Evolutionary conservation across 2,888 invertebrate genomes (phyloP), one percentile per base, ranked within the genome.

Genomic region (Ctenicera cuprea): DNA sequence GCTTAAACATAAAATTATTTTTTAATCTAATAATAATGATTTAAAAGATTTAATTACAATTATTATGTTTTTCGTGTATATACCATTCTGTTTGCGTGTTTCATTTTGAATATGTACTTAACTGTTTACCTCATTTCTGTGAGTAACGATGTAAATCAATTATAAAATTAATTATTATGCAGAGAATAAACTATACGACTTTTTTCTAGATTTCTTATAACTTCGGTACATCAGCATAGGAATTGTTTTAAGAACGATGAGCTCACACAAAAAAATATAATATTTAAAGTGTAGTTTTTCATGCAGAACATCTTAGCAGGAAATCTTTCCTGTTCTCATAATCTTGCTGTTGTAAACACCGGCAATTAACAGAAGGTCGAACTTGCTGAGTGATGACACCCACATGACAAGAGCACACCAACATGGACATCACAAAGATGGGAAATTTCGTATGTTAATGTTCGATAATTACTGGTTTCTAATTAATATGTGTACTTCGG

Each of bases 241-340:
- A 18, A 16, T 11, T 11, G 5, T 38, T 59, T 59, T n/a, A 20
- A 38, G 38, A 38, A 59, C 11, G 30, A 38, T 59, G 59, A 59
- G 59, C 38, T 59, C 59, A 59, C 14, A 59, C 1, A 59, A 59
- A 20, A 37, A 5, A 18, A 9, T n/a, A n/a, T n/a, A n/a, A 5
- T 18, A 43, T 26, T 54, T 5, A 37, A 59, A 59, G 30, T 48
- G 68, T 14, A 45, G 59, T 59, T 22, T 33, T 12, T 70, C 68
- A 16, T n/a, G 68, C 26, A 50, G 30, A 68, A 68, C 68, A 43
- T 18, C 38, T 20, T 11, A 14, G 61, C 63, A 70, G 50, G 70
- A 70, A 70, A 61, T 70, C 70, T 70, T 70, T 70, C 70, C 70
- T 70, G 70, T 70, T 62, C 70, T 54, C 67, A 59, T 59, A 43